A percentile compares a stretch with the other conserved stretches of the same genome.
Evolutionary conservation across 1,140 invertebrate species (phyloP).

Genomic region (Meloidogyne chitwoodi): DNA sequence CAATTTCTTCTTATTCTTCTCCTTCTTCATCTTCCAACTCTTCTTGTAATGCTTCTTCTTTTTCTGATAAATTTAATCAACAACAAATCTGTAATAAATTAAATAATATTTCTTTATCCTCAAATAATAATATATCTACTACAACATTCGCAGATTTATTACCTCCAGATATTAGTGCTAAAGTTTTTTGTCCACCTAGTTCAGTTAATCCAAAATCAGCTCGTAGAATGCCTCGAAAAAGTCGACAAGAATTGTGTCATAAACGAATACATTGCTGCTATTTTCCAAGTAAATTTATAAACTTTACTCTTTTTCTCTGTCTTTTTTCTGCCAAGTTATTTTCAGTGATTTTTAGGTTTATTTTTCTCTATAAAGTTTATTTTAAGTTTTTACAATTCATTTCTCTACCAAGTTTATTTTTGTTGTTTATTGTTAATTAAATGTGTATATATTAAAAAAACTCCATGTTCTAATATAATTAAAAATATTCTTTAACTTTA

Average conservation of each 20-base stretch:
- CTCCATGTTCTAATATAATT: no score
- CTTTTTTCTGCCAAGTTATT: no score
- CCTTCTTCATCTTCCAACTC: background rate
- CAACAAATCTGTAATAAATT: no score
- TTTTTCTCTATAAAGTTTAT: background rate
- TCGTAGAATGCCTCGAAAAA: slow-evolving; percentile 32
- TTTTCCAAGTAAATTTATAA: slow-evolving; percentile 28
- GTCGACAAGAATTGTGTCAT: slow-evolving; percentile 28
- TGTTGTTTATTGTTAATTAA: no score
- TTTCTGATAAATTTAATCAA: background rate
- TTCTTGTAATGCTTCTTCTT: background rate
- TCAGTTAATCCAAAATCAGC: slow-evolving; percentile 34
- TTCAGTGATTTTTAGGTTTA: no score
- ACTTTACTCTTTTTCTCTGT: no score
- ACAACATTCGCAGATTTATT: slow-evolving; percentile 11
- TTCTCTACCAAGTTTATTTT: no score
- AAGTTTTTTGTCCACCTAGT: slow-evolving; percentile 46
- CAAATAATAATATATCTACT: background rate
- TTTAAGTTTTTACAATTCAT: no score
- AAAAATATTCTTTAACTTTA: no score
- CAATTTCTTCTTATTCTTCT: background rate
- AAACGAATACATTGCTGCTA: slow-evolving; percentile 39
- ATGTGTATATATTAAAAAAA: no score
- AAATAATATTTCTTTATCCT: slow-evolving; percentile 2
- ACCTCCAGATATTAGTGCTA: slow-evolving; percentile 32